Evolutionary conservation across 1,140 invertebrate species (phyloP), one percentile per base, ranked within the genome.

Genomic region (Sycobia sp.): DNA sequence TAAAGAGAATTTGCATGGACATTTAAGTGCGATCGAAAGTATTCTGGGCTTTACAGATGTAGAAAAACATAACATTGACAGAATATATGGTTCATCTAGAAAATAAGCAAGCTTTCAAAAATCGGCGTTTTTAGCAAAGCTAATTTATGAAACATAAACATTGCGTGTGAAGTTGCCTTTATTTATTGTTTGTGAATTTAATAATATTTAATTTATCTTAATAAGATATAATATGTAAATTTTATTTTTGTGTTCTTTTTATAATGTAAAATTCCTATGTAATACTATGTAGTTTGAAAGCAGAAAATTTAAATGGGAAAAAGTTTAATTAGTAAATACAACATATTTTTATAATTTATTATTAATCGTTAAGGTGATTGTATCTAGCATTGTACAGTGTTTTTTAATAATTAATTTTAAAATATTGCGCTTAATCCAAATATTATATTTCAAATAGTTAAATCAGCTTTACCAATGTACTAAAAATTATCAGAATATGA

Each of bases 21-120:
- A 95, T 76, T 79, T 94, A 20, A 90, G 89, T 69, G 92, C 91
- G 29, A 94, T 95, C 67, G 89, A 93, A 76, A 94, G 91, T 77
- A 94, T 94, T 69, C 79, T 94, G 65, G 91, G 90, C 20, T 93
- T 91, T 72, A 88, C 86, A 23, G 87, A 90, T 27, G 83, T 83
- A 32, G 91, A 92, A 75, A 91, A 90, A 71, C 82, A 83, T 56
- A 90, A 88, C 72, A 92, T 93, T 70, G 88, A 88, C 63, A 88
- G 86, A 50, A 69, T 77, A 46, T 75, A 79, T 64, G 60, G 77
- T 39, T 71, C 73, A 9, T 41, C 56, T 36, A 77, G 74, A 69
- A 79, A 79, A 58, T 58, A 63, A 69, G n/a, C n/a, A n/a, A 34
- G 11, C 32, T 64, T 50, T 27, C 16, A 51, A 32, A 51, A 32